Evolutionary conservation across 2,113 vertebrate species (phyloP).

Genomic region (Mormyrus lacerda): DNA sequence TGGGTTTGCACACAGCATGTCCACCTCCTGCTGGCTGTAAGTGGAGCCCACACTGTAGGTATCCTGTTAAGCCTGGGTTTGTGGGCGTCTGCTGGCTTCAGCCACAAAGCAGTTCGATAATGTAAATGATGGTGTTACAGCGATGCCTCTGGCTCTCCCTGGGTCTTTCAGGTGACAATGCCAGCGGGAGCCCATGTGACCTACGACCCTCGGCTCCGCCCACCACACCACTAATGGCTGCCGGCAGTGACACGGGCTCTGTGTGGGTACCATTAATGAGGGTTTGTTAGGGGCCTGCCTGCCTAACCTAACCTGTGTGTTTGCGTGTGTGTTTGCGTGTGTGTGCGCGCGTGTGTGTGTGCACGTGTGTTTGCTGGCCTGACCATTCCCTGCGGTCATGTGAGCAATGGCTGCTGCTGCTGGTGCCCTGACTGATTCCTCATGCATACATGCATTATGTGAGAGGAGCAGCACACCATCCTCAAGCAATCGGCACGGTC

Average conservation of each 20-base stretch:
- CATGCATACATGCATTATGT: slow-evolving; percentile 48
- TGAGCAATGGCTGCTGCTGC: slow-evolving; percentile 38
- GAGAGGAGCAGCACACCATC: slow-evolving; percentile 26
- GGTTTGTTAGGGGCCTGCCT: slow-evolving; percentile 28
- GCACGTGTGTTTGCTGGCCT: background rate
- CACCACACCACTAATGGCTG: background rate
- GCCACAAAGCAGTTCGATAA: background rate
- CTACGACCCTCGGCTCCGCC: background rate
- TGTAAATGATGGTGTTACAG: background rate
- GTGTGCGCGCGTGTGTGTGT: background rate
- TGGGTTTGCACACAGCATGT: background rate
- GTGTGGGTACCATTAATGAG: slow-evolving; percentile 27
- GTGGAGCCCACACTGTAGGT: background rate
- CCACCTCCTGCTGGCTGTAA: background rate
- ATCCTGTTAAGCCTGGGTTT: background rate
- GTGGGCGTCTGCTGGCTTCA: background rate
- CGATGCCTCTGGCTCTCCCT: background rate
- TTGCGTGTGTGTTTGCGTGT: background rate
- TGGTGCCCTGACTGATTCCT: slow-evolving; percentile 41
- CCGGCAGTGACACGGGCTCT: background rate
- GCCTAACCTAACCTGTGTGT: background rate
- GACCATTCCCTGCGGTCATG: background rate
- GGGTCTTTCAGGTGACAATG: background rate
- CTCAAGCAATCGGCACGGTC: background rate
- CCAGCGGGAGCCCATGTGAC: background rate